phyloP scores from a whole-genome alignment of 2,888 invertebrate species.

The Penaeus monodon region DNA sequence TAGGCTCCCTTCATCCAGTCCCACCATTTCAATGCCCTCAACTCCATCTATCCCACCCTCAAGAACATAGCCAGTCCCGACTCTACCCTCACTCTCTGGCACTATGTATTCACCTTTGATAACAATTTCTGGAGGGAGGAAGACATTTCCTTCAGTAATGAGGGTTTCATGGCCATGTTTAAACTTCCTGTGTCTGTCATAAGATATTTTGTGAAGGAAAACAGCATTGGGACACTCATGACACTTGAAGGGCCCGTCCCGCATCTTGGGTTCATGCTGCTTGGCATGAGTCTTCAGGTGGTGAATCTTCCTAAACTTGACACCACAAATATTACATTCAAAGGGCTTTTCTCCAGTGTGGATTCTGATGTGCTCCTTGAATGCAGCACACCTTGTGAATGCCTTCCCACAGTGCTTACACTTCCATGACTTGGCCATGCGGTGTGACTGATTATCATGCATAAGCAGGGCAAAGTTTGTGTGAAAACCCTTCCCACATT shows the following conservation, averaged over 20 bases:
- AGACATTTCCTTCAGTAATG: not conserved
- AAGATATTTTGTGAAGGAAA: conserved; percentile 46
- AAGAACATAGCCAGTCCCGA: conserved; percentile 3
- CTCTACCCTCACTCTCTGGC: conserved; percentile 1
- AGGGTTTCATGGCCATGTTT: conserved; percentile 19
- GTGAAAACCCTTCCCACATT: conserved; percentile 46
- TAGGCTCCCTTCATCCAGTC: conserved; percentile 24
- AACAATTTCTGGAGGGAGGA: conserved; percentile 8
- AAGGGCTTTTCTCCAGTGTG: conserved; percentile 55
- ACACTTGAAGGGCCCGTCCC: conserved; percentile 22
- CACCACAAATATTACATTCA: conserved; percentile 36
- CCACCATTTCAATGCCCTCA: conserved; percentile 48
- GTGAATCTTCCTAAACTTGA: conserved; percentile 35
- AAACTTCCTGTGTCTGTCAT: conserved; percentile 35
- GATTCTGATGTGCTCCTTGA: conserved; percentile 44
- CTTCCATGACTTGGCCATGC: conserved; percentile 46
- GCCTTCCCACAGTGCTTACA: conserved; percentile 41
- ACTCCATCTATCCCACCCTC: conserved; percentile 18
- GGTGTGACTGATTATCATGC: conserved; percentile 51
- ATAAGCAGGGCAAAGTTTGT: conserved; percentile 51
- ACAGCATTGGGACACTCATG: conserved; percentile 35
- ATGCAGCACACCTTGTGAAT: conserved; percentile 40
- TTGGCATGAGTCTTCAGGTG: conserved; percentile 45
- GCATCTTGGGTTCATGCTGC: conserved; percentile 33
- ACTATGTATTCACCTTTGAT: conserved; percentile 27